These are phyloP conservation scores for Brenthis daphne DNA, from an alignment of 2,888 invertebrate genomes.

Conservation along the genomic window DNA sequence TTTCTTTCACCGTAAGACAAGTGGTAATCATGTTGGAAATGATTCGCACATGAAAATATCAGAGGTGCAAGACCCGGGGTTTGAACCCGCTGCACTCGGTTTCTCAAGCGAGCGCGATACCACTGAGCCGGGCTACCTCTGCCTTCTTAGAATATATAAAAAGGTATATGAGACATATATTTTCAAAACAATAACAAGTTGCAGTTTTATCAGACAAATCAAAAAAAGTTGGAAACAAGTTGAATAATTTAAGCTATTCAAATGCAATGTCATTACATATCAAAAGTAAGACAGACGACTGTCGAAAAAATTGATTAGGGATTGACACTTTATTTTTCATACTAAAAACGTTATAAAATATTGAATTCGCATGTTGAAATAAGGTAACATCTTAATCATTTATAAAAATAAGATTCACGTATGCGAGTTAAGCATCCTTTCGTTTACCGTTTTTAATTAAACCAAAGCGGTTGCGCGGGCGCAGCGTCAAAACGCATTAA, in stretches of 20 bases:
- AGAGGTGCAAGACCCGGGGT: too few species aligned
- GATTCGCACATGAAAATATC: too few species aligned
- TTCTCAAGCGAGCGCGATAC: too few species aligned
- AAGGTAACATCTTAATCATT: background rate
- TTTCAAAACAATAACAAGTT: background rate
- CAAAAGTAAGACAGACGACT: background rate
- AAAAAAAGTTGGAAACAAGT: background rate
- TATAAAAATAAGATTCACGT: constrained; percentile 32
- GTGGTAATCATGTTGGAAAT: too few species aligned
- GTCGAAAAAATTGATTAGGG: constrained; percentile 11
- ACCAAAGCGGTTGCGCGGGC: constrained; percentile 50
- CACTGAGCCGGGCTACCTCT: too few species aligned
- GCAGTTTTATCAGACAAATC: background rate
- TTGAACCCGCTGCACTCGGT: too few species aligned
- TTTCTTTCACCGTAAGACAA: too few species aligned
- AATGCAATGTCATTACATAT: constrained; percentile 16
- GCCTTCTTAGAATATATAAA: too few species aligned
- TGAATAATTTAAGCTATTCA: background rate
- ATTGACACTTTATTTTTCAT: constrained; percentile 4
- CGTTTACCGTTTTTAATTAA: constrained; percentile 75
- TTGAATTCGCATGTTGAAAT: too few species aligned
- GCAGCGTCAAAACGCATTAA: constrained; percentile 65
- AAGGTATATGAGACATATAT: background rate
- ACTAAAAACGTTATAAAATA: too few species aligned
- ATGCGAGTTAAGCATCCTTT: constrained; percentile 41